Evolutionary conservation across 2,888 invertebrate species (phyloP), one percentile per base, ranked within the genome.

Genomic region (Zaprionus bogoriensis): DNA sequence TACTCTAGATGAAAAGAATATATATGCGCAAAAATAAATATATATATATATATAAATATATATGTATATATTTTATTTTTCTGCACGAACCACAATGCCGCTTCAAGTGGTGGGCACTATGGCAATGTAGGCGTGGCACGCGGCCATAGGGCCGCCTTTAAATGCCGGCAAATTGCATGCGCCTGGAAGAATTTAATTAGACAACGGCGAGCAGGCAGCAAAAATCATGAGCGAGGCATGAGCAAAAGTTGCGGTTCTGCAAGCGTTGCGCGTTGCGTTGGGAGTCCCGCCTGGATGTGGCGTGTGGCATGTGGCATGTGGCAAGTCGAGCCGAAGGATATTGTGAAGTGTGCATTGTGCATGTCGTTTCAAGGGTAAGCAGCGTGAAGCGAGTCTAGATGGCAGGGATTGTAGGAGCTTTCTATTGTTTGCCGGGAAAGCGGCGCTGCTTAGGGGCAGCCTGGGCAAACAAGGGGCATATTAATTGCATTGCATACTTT

Each of bases 401-500:
- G 4, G 7, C 12, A 4, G 23, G 1, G 20, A 1, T 28, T 30
- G 55, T n/a, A n/a, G 61, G 47, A 77, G 75, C 45, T 74, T 58
- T 58, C 55, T 51, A 66, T 74, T 85, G 85, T 81, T 77, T 60
- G 38, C 45, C 50, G 25, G 50, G 69, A 48, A 52, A 54, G 46
- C 12, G 19, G 36, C 39, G 25, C 19, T 19, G 53, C 67, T 61
- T 58, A 57, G 58, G 76, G 53, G 17, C 32, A 14, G 52, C 44
- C 32, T 17, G 7, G 44, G 42, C 63, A 58, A 75, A 75, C 72
- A 70, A 70, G 71, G 65, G 45, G 67, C 73, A 79, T 69, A 76
- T 86, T 87, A 81, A 87, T 86, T 81, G 87, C 87, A 76, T 83
- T 86, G 87, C 86, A 73, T 75, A 75, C 86, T 78, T 81, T 87